Evolutionary conservation across 1,140 invertebrate genomes (phyloP).

Genomic region (Pollicipes pollicipes): DNA sequence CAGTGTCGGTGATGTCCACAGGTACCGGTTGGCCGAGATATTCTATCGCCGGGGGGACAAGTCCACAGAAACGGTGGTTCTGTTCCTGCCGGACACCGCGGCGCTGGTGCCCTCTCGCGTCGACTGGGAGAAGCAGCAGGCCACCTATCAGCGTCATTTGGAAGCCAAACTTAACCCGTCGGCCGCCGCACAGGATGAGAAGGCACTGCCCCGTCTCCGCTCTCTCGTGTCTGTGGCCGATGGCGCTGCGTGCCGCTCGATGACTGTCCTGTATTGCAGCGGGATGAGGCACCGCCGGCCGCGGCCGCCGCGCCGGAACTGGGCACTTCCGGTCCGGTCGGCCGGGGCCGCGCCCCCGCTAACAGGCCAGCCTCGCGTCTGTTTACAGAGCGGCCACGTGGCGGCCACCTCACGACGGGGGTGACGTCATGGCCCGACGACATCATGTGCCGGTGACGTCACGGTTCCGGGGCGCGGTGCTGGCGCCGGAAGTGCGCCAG

Average conservation of each 20-base stretch:
- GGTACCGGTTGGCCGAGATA: constrained; percentile 92
- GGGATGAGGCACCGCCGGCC: neutral
- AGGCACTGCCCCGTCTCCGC: too few species aligned
- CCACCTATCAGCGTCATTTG: constrained; percentile 59
- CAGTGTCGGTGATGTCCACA: constrained; percentile 28
- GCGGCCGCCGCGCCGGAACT: constrained; percentile 7
- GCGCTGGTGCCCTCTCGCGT: constrained; percentile 67
- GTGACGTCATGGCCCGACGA: too few species aligned
- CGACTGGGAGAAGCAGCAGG: constrained; percentile 65
- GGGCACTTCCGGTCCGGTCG: neutral
- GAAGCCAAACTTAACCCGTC: constrained; percentile 40
- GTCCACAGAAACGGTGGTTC: constrained; percentile 77
- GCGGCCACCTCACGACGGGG: too few species aligned
- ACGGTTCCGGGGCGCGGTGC: too few species aligned
- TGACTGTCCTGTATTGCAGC: neutral
- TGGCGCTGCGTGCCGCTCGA: too few species aligned
- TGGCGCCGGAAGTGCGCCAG: too few species aligned
- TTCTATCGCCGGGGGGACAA: constrained; percentile 77
- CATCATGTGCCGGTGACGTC: too few species aligned
- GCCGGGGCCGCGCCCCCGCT: too few species aligned
- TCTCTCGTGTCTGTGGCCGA: too few species aligned
- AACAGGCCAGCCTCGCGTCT: too few species aligned
- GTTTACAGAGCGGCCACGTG: too few species aligned
- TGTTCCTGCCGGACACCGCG: constrained; percentile 94
- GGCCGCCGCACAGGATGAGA: constrained; percentile 20